These are phyloP conservation scores for Stenotaenia linearis DNA, from an alignment of 2,888 invertebrate genomes.

Conservation along the genomic window DNA sequence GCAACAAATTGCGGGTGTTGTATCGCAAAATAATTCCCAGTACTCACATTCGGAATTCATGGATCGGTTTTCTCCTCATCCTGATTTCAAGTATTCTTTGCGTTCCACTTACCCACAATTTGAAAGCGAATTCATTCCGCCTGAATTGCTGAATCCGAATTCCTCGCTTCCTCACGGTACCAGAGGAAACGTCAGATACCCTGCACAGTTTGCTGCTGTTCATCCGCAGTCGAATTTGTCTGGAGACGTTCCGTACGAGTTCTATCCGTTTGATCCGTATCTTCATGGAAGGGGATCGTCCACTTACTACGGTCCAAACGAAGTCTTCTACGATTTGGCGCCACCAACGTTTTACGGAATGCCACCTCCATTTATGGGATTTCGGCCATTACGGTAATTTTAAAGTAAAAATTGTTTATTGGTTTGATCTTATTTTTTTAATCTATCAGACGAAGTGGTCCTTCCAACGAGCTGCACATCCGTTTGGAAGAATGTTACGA, in stretches of 20 bases:
- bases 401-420: background rate
- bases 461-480: slow-evolving; percentile 60
- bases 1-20: background rate
- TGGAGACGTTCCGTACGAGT: slow-evolving; percentile 35
- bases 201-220: slow-evolving; percentile 27
- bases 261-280: slow-evolving; percentile 35
- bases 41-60: slow-evolving; percentile 27
- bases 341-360: slow-evolving; percentile 37
- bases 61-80: slow-evolving; percentile 34
- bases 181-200: slow-evolving; percentile 24
- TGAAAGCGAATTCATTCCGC: slow-evolving; percentile 32
- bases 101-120: slow-evolving; percentile 30
- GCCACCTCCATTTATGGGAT: slow-evolving; percentile 38
- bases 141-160: slow-evolving; percentile 33
- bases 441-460: slow-evolving; percentile 50
- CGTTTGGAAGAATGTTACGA: slow-evolving; percentile 71
- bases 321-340: slow-evolving; percentile 38
- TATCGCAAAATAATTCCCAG: slow-evolving; percentile 28
- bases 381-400: slow-evolving; percentile 38
- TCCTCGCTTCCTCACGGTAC: slow-evolving; percentile 14
- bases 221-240: slow-evolving; percentile 29
- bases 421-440: background rate
- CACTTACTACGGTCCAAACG: slow-evolving; percentile 36
- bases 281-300: slow-evolving; percentile 36
- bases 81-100: slow-evolving; percentile 32